These are phyloP conservation scores for Ceratitis capitata DNA, from an alignment of 1,140 invertebrate genomes.

Conservation along the genomic window DNA sequence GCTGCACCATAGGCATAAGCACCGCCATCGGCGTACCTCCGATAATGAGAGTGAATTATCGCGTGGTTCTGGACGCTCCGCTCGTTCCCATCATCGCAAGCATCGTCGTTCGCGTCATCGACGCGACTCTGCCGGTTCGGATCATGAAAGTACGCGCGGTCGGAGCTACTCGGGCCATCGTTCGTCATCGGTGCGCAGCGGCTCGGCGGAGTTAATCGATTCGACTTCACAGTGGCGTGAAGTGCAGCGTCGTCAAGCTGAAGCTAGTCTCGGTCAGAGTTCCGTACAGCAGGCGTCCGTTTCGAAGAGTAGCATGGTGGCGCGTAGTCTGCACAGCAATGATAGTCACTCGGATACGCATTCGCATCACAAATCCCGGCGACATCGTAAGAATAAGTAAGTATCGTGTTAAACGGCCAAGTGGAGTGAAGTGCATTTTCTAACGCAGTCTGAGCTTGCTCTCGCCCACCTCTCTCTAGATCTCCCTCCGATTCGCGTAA, in stretches of 20 bases:
- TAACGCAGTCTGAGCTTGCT: too few species aligned
- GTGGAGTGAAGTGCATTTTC: too few species aligned
- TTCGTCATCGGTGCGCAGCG: constrained; percentile 61
- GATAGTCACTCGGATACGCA: constrained; percentile 68
- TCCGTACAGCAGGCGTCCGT: constrained; percentile 75
- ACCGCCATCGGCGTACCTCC: constrained; percentile 80
- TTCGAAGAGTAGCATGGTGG: constrained; percentile 67
- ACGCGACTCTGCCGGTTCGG: constrained; percentile 67
- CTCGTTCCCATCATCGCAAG: constrained; percentile 70
- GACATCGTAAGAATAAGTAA: constrained; percentile 76
- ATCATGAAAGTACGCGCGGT: constrained; percentile 67
- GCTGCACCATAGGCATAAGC: constrained; percentile 71
- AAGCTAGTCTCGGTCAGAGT: constrained; percentile 67
- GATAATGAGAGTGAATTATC: constrained; percentile 91
- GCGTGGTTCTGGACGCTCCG: constrained; percentile 80
- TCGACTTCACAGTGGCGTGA: constrained; percentile 88
- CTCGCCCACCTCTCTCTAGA: constrained; percentile 53
- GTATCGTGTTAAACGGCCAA: constrained; percentile 35
- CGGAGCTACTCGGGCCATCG: constrained; percentile 66
- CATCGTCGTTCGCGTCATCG: constrained; percentile 76
- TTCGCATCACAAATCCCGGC: constrained; percentile 66
- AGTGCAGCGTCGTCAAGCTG: constrained; percentile 78
- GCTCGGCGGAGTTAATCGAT: constrained; percentile 79
- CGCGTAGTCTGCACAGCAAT: constrained; percentile 67
- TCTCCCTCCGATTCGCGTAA: constrained; percentile 73